Conservation (phyloP, 2,797 vertebrate genomes). For the Darevskia nairensis region DNA sequence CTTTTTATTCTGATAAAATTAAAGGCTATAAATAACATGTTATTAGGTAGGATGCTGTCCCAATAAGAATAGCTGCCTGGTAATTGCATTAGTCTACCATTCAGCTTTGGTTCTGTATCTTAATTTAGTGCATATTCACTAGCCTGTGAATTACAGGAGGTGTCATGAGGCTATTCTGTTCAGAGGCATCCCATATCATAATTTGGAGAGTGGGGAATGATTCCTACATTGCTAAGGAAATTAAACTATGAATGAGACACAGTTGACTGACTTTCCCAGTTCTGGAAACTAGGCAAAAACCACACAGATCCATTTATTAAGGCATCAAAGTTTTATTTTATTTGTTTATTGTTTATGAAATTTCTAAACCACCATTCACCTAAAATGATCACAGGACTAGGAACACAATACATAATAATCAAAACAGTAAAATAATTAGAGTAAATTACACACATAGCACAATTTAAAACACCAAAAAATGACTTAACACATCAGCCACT, state of each 20-base stretch:
- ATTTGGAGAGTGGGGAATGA: neutral
- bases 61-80: constrained; percentile 7
- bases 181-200: neutral
- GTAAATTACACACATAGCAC: too few species aligned
- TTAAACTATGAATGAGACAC: neutral
- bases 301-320: neutral
- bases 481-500: too few species aligned
- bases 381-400: too few species aligned
- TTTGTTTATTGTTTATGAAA: too few species aligned
- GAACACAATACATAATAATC: too few species aligned
- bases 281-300: neutral
- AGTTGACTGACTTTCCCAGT: neutral
- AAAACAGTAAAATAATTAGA: too few species aligned
- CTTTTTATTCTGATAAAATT: constrained; percentile 5
- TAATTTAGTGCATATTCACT: constrained; percentile 35
- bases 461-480: too few species aligned
- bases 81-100: constrained; percentile 31
- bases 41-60: neutral
- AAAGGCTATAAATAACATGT: constrained; percentile 3
- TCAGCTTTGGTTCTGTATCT: neutral
- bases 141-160: constrained; percentile 23
- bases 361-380: too few species aligned
- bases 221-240: neutral
- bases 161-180: neutral
- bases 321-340: neutral